Percentiles rank a stretch among this genome's conserved stretches.
phyloP scores from a whole-genome alignment of 37 sponge, comb jelly and placozoan genomes.

The Lycopodina hypogea region DNA sequence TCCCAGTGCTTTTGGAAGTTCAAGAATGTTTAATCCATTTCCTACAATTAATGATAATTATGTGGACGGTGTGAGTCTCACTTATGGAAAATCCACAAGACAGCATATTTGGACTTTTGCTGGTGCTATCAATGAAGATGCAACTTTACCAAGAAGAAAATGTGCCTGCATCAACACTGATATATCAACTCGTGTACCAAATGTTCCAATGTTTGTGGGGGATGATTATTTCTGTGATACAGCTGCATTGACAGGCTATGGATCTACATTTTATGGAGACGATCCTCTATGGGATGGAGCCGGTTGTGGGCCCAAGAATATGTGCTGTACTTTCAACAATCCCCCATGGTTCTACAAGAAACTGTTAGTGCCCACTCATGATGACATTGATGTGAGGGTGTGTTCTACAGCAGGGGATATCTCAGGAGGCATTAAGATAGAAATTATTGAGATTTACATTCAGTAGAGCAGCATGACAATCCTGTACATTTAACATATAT shows the following conservation, averaged over 20 bases:
- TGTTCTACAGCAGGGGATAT: slow-evolving; percentile 17
- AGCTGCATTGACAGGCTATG: neutral
- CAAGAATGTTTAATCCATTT: no score
- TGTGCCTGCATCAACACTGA: neutral
- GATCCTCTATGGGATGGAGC: slow-evolving; percentile 57
- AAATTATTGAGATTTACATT: slow-evolving; percentile 17
- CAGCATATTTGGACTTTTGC: slow-evolving; percentile 11
- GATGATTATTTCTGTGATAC: slow-evolving; percentile 53
- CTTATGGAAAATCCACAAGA: neutral
- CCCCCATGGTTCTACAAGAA: slow-evolving; percentile 55
- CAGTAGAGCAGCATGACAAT: no score
- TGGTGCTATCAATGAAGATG: neutral
- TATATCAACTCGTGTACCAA: neutral
- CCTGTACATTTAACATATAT: no score
- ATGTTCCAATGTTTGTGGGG: slow-evolving; percentile 11
- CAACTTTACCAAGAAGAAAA: neutral
- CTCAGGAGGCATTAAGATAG: neutral
- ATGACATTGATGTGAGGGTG: slow-evolving; percentile 52
- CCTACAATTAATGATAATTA: neutral
- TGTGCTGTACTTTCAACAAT: slow-evolving; percentile 34
- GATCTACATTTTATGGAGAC: slow-evolving; percentile 3
- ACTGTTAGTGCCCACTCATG: slow-evolving; percentile 4
- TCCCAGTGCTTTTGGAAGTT: slow-evolving; percentile 12
- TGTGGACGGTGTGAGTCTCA: slow-evolving; percentile 15
- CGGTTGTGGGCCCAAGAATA: slow-evolving; percentile 32